A percentile compares a stretch with the other conserved stretches of the same genome.
These are phyloP conservation scores for Clarias gariepinus DNA, from an alignment of 2,113 vertebrate species.

Conservation along the genomic window DNA sequence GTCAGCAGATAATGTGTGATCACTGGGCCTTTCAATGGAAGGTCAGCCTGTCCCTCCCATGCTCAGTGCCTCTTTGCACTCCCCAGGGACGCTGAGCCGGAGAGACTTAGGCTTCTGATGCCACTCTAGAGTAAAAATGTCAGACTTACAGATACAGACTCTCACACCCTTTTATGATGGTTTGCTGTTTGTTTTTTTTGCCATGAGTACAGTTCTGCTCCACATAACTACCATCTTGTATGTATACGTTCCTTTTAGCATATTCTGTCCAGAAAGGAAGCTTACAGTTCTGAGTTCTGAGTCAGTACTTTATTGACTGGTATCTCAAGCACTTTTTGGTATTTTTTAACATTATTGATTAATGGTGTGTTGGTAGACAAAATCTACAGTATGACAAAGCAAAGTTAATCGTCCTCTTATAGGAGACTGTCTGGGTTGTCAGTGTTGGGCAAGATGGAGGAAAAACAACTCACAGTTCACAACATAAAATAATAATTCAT, in stretches of 20 bases:
- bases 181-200: not conserved
- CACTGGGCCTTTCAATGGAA: constrained; percentile 66
- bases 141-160: constrained; percentile 2
- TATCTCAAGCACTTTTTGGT: not conserved
- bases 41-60: constrained; percentile 63
- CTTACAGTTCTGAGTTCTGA: not conserved
- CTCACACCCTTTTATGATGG: not conserved
- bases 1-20: constrained; percentile 73
- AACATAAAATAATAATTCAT: too few relatives aligned
- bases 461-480: not conserved
- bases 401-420: not conserved
- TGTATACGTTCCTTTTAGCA: not conserved
- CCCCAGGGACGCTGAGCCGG: constrained; percentile 27
- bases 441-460: not conserved
- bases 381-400: not conserved
- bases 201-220: too few relatives aligned
- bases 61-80: constrained; percentile 26
- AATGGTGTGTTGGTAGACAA: not conserved
- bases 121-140: constrained; percentile 48
- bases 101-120: constrained; percentile 20
- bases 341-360: not conserved
- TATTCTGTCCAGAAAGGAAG: not conserved
- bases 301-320: not conserved
- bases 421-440: not conserved
- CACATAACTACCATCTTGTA: not conserved